Evolutionary conservation across 1,140 invertebrate genomes (phyloP), one percentile per base, ranked within the genome.

Genomic region (Nautilus pompilius): DNA sequence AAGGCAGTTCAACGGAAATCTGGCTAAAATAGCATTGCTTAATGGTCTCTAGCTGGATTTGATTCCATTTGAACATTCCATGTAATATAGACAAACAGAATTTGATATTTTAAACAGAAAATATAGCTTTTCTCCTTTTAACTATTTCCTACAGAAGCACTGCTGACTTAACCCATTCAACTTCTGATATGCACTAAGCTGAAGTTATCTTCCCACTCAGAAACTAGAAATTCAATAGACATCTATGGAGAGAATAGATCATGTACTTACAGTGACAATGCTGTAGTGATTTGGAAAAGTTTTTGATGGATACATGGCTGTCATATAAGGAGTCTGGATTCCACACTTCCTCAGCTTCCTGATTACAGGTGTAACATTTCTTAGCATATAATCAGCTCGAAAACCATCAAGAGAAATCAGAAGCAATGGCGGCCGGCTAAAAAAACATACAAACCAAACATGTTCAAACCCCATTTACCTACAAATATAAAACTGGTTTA

Each of bases 211-310:
- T n/a, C n/a, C n/a, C n/a, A n/a, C n/a, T n/a, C n/a, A 46, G 13
- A 46, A 22, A 46, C n/a, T 4, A 20, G 36, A 41, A 8, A 46
- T 46, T 4, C 24, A 20, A 46, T 20, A 3, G 13, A 13, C n/a
- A 46, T 20, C 3, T 4, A 46, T 46, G 3, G 24, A 13, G 13
- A 46, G 13, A 46, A 46, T 20, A 46, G 45, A 46, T n/a, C n/a
- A n/a, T n/a, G n/a, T 41, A 41, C 72, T 63, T 65, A 80, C 80
- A 33, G 91, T 93, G 1, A 87, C 88, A 46, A 93, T 90, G 2
- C 89, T 86, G 72, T 90, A 89, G 79, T 92, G 90, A 83, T 92
- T 92, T 2, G 90, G 89, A 79, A 91, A 91, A 1, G 91, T 93
- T 79, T 90, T 89, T 2, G 90, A 90, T 0, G 88, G 85, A 78